Base-by-base conservation (phyloP, 2,797 vertebrate species). In the Mallotus villosus region DNA sequence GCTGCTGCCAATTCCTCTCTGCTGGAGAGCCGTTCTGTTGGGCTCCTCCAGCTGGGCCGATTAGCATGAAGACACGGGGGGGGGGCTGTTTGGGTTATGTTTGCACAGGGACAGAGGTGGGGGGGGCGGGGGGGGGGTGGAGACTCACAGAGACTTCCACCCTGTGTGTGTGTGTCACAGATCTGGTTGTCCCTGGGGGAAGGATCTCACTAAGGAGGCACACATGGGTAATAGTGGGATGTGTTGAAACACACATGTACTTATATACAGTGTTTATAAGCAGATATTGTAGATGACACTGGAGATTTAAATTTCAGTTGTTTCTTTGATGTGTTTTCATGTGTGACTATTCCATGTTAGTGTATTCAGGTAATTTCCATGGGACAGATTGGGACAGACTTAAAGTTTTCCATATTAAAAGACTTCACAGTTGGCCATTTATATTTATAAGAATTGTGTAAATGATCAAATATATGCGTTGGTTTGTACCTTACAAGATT, bases 41-140 rank as follows among this genome's bases (percentile, higher is more conserved):
- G 21, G 51, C 22, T 46, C 55, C 14, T 60, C 70, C 75, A 74
- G 66, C 71, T 63, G 76, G 27, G 5, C 21, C 29, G 19, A 73
- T 82, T 73, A 69, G 59, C 59, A 78, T 76, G 63, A 77, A 61
- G 79, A 61, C 73, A 66, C 24, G 27, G 72, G 25, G 19, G 27
- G 72, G 25, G 19, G 63, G 49, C 63, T 21, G 63, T 55, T 19
- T 55, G 12, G 24, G 12, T 24, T 29, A 16, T 25, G 59, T 60
- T 4, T 21, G 24, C 58, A 27, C 16, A 60, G 58, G 22, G 37
- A 67, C n/a, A 51, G 17, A 29, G 27, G 27, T 29, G 27, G 27
- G 3, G 3, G 27, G 27, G 3, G 27, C 6, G 32, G 2, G 27
- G 3, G 27, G 32, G 32, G 2, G 32, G 5, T 6, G 32, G 32